phyloP scores from a whole-genome alignment of 1,140 invertebrate species.

The Diachasma alloeum region DNA sequence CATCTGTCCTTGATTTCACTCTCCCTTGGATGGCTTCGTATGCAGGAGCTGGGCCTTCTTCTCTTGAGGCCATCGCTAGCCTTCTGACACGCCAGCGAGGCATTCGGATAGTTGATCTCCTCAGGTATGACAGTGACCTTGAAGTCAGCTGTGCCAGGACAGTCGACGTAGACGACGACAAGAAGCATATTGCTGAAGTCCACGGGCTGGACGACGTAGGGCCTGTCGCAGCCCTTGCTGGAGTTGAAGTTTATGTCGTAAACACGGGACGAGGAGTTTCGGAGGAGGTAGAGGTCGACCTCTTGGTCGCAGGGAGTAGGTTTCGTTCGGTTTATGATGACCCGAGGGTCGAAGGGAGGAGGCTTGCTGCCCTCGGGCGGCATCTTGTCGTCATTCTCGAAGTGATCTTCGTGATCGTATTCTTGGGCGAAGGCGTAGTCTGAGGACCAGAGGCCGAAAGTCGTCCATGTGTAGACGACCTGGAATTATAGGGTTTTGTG shows the following conservation, averaged over 20 bases:
- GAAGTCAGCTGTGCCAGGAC: conserved; percentile 49
- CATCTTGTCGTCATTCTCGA: conserved; percentile 58
- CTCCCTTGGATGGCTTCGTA: conserved; percentile 76
- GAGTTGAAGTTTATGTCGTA: conserved; percentile 49
- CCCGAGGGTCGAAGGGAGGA: conserved; percentile 67
- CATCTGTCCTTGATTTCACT: conserved; percentile 64
- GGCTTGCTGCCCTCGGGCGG: conserved; percentile 62
- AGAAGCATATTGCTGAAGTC: conserved; percentile 85
- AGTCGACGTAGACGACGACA: conserved; percentile 77
- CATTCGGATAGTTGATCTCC: conserved; percentile 70
- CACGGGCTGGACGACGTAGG: conserved; percentile 84
- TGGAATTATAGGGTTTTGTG: neutral
- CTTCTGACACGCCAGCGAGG: conserved; percentile 72
- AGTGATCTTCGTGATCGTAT: conserved; percentile 42
- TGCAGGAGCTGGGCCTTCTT: conserved; percentile 72
- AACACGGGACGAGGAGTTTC: conserved; percentile 48
- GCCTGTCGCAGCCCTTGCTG: conserved; percentile 61
- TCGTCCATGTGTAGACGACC: neutral
- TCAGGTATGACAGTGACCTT: conserved; percentile 69
- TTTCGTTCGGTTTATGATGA: conserved; percentile 79
- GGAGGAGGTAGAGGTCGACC: conserved; percentile 57
- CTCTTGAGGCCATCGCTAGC: conserved; percentile 68
- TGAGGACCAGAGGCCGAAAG: neutral
- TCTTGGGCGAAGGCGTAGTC: conserved; percentile 28
- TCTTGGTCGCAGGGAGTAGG: conserved; percentile 82